Conservation (phyloP, 2,797 vertebrate species). For the Chelonia mydas region DNA sequence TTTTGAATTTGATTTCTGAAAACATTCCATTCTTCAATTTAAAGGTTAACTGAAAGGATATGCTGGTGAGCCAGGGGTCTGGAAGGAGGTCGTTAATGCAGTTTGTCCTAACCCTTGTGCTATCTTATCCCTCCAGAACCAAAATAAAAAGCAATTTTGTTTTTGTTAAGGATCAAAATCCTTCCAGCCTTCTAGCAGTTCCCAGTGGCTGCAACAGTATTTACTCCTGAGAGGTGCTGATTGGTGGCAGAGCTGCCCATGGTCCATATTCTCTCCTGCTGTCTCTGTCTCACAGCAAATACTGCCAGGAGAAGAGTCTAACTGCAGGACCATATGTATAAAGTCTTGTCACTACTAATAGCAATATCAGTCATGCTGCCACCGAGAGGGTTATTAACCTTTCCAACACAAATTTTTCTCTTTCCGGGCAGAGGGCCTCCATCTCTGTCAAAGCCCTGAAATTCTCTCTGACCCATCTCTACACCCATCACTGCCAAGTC, state of each 20-base stretch:
- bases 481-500: neutral
- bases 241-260: rapidly evolving
- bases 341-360: neutral
- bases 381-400: neutral
- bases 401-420: neutral
- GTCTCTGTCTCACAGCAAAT: neutral
- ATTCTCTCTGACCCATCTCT: neutral
- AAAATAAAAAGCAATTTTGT: neutral
- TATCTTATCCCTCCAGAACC: neutral
- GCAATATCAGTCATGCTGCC: neutral
- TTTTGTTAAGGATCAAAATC: neutral
- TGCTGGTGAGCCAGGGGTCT: neutral
- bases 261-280: neutral
- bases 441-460: neutral
- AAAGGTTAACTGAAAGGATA: neutral
- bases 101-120: neutral
- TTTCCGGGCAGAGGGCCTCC: neutral
- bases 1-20: neutral
- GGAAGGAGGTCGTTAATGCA: neutral
- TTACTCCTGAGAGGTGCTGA: neutral
- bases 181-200: neutral
- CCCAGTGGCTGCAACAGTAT: neutral
- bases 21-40: neutral
- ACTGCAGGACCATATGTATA: neutral
- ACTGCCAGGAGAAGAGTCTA: neutral